Evolutionary conservation across 2,797 vertebrate genomes (phyloP).

Genomic region (Sphenopsis melanotis): DNA sequence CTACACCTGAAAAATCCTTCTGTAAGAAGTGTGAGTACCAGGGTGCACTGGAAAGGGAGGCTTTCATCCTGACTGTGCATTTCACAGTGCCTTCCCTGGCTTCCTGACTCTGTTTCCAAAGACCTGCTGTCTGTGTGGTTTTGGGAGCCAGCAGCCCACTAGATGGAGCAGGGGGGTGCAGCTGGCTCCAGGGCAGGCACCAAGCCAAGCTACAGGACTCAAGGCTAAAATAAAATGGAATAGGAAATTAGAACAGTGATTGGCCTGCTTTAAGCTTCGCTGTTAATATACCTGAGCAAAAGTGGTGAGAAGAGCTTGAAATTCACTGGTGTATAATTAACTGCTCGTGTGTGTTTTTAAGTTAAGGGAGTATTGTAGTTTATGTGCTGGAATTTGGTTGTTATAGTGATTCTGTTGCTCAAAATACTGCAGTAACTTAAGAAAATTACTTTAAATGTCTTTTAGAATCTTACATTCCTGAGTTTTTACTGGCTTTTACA

Average conservation of each 20-base stretch:
- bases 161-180: constrained; percentile 48
- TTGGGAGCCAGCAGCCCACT: constrained; percentile 18
- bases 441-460: neutral
- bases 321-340: neutral
- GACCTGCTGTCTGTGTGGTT: neutral
- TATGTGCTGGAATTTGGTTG: neutral
- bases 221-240: neutral
- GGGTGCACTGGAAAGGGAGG: neutral
- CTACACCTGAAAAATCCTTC: neutral
- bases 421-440: neutral
- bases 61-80: neutral
- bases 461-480: neutral
- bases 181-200: neutral
- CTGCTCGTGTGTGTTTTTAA: neutral
- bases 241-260: neutral
- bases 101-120: neutral
- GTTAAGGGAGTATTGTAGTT: neutral
- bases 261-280: neutral
- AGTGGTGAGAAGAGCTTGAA: neutral
- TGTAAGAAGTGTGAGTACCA: neutral
- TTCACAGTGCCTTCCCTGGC: neutral
- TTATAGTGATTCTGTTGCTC: neutral
- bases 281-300: neutral
- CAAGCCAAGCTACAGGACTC: neutral
- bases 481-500: neutral